Evolutionary conservation across 2,888 invertebrate genomes (phyloP).

Genomic region (Antheraea assamensis): DNA sequence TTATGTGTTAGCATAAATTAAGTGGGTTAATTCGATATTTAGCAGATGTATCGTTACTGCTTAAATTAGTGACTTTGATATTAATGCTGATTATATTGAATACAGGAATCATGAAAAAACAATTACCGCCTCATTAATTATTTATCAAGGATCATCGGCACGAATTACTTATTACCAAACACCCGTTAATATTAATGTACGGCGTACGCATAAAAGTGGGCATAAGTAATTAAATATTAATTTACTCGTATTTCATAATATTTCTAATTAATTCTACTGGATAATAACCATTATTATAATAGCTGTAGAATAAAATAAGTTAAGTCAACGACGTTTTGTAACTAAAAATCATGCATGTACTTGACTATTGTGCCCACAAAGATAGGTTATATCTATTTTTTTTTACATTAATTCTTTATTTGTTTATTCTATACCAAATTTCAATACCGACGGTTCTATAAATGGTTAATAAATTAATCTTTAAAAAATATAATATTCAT

Average conservation of each 20-base stretch:
- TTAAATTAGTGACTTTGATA: slow-evolving; percentile 29
- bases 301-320: background rate
- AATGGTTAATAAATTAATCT: no score
- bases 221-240: background rate
- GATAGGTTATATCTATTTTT: no score
- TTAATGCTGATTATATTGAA: slow-evolving; percentile 38
- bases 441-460: no score
- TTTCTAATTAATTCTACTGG: background rate
- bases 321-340: background rate
- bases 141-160: slow-evolving; percentile 3
- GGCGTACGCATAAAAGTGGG: background rate
- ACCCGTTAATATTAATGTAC: background rate
- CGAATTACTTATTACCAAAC: background rate
- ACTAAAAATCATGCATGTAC: background rate
- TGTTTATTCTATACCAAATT: no score
- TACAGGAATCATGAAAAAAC: slow-evolving; percentile 34
- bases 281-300: background rate
- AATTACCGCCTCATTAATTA: slow-evolving; percentile 19
- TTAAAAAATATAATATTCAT: no score
- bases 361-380: background rate
- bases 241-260: background rate
- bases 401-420: no score
- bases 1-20: slow-evolving; percentile 39
- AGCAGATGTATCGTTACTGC: slow-evolving; percentile 27
- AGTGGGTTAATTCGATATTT: slow-evolving; percentile 42